These are phyloP conservation scores for Mimachlamys varia DNA, from an alignment of 2,888 invertebrate genomes.

Conservation along the genomic window DNA sequence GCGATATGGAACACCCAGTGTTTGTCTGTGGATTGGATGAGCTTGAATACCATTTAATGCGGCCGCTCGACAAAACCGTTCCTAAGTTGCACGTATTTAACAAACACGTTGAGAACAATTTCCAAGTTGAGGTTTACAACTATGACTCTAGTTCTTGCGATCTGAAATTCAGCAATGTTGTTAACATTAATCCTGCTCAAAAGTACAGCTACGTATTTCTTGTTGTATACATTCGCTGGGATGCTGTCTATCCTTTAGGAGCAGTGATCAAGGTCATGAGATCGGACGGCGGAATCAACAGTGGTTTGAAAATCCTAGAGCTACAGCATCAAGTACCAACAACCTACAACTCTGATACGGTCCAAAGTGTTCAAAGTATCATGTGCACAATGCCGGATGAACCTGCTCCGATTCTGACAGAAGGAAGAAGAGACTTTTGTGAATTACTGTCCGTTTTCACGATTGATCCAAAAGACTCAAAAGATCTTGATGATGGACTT, in stretches of 20 bases:
- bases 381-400: constrained; percentile 32
- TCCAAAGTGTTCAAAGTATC: constrained; percentile 44
- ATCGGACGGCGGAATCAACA: constrained; percentile 50
- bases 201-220: constrained; percentile 62
- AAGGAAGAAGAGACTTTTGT: constrained; percentile 53
- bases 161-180: constrained; percentile 49
- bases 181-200: constrained; percentile 55
- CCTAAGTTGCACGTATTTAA: constrained; percentile 64
- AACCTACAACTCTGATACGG: constrained; percentile 52
- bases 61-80: constrained; percentile 67
- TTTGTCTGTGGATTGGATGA: constrained; percentile 63
- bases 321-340: constrained; percentile 58
- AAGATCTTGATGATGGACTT: constrained; percentile 63
- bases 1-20: constrained; percentile 57
- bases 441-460: constrained; percentile 54
- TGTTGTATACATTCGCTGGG: constrained; percentile 63
- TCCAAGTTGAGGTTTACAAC: constrained; percentile 56
- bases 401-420: neutral
- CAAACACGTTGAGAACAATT: constrained; percentile 40
- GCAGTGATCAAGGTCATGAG: constrained; percentile 60
- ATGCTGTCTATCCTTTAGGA: constrained; percentile 62
- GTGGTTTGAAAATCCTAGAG: constrained; percentile 54
- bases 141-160: constrained; percentile 52
- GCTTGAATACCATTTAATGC: constrained; percentile 57
- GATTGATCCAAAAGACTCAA: constrained; percentile 59